Percentiles rank a stretch among this genome's conserved stretches.
Conservation (phyloP, 1,140 invertebrate genomes). For the Monomorium pharaonis region DNA sequence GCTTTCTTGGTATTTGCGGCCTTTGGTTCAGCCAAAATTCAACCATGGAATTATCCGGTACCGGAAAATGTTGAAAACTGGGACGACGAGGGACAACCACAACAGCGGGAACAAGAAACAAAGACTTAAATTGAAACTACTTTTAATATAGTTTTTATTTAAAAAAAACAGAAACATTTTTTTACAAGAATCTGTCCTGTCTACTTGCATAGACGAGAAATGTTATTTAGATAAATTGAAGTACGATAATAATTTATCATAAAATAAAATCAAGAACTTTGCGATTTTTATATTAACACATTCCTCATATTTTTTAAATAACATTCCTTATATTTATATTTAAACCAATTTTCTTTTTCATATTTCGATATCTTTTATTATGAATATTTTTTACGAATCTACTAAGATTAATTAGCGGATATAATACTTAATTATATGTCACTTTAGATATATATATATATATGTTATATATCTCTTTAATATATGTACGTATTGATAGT, state of each 20-base stretch:
- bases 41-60: slow-evolving; percentile 90
- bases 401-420: slow-evolving; percentile 7
- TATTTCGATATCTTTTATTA: background rate
- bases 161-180: background rate
- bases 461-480: background rate
- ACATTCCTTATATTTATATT: too few species aligned
- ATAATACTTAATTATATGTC: slow-evolving; percentile 4
- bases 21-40: slow-evolving; percentile 93
- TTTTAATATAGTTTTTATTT: background rate
- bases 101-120: slow-evolving; percentile 32
- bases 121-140: slow-evolving; percentile 12
- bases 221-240: background rate
- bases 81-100: slow-evolving; percentile 18
- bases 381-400: background rate
- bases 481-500: background rate
- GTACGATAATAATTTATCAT: background rate
- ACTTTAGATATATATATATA: background rate
- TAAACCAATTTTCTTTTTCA: background rate
- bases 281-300: background rate
- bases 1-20: slow-evolving; percentile 90
- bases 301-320: background rate
- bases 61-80: background rate
- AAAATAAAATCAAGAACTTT: background rate
- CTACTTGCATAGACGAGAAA: background rate
- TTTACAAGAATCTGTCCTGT: background rate